Base-by-base conservation (phyloP, 2,797 vertebrate genomes). In the Enteromius viviparus region DNA sequence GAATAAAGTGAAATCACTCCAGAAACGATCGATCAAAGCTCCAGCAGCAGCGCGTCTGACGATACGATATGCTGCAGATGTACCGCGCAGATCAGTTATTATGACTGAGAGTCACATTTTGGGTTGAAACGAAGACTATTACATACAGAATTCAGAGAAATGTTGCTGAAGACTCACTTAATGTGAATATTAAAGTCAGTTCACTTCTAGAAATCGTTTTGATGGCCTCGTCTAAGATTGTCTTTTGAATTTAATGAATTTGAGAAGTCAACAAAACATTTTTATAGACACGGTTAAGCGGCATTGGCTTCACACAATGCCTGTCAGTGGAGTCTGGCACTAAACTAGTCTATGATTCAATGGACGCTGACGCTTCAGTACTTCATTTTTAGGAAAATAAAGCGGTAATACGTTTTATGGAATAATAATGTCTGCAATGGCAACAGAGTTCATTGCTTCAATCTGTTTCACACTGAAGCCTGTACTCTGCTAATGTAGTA, bases 21-120 rank as follows among this genome's bases (percentile, higher is more conserved):
- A 76, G 42, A 78, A 78, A 37, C 19, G 11, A 70, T 70, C n/a
- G 14, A 83, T 83, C 75, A 78, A 78, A 83, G 66, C 75, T 69
- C 72, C 51, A 49, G 42, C 45, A 76, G 34, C 64, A 34, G 23
- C 6, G 1, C 47, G 32, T 55, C 60, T 77, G 51, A 83, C 64
- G 32, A 53, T 77, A 42, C 49, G 69, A 49, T 47, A 65, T 47
- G 74, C 53, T 23, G 53, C 19, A 45, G 76, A 78, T 23, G 79
- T 47, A 71, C 55, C 1, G 26, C 68, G 60, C 26, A 26, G 65
- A 55, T 83, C 51, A 70, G 37, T 70, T 77, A 76, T 77, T 19
- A 83, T 47, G 37, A 60, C 70, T 9, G 32, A 69, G 55, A 40
- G 55, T 14, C 66, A 60, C 17, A 74, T 74, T 49, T 81, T 34